Base-by-base conservation (phyloP, 2,113 vertebrate genomes). In the Pelvicachromis taeniatus region DNA sequence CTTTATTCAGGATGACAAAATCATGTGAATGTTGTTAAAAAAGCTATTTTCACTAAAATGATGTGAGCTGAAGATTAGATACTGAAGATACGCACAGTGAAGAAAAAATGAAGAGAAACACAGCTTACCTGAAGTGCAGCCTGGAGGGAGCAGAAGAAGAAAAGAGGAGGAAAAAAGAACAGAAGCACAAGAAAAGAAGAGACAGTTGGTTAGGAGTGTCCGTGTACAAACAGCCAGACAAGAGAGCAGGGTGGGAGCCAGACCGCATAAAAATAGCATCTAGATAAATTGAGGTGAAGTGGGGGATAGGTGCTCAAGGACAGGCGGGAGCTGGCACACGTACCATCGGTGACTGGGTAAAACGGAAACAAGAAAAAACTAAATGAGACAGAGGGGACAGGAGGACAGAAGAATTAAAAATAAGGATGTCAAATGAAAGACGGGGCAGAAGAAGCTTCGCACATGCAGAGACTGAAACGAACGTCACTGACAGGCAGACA, bases 71-170 rank as follows among this genome's bases (percentile, higher is more conserved):
- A 79, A 85, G 45, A 83, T 45, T 68, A 26, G 6, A n/a, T n/a
- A n/a, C n/a, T n/a, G n/a, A n/a, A 58, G 40, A 83, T 31, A 53
- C 1, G 0, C 38, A 58, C 50, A 58, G 78, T 86, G 86, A 77
- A 92, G 17, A 7, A 26, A 35, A 77, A 48, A 50, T 52, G 14
- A 77, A 82, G 79, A 88, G 61, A 80, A 94, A 82, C 82, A 80
- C 83, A 80, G 82, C 97, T 97, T 96, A 98, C 98, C 98, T 98
- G 97, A 92, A 98, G 93, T 91, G 97, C 96, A 95, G 97, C 97
- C 97, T 97, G 92, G 85, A 92, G 91, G 92, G 81, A 91, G 89
- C 9, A 86, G 70, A 82, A 86, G 81, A 81, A 83, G 82, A 85
- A 59, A 77, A 87, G 73, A 85, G 61, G 16, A 6, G 21, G 38